These are phyloP conservation scores for Oreochromis aureus DNA, from an alignment of 2,113 vertebrate species.

Conservation along the genomic window DNA sequence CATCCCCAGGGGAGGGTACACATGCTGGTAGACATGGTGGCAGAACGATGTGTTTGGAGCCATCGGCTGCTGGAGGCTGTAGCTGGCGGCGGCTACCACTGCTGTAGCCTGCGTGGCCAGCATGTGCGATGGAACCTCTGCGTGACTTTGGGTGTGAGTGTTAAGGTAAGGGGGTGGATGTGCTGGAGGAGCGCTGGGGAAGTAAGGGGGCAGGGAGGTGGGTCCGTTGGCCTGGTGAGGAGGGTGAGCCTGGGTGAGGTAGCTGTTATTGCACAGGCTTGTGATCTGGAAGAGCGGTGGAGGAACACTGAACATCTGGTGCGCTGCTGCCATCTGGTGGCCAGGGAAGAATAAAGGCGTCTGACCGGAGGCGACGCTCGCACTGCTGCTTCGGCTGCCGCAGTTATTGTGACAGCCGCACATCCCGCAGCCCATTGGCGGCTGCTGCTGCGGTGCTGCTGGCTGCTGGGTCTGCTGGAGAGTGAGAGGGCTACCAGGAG, in stretches of 20 bases:
- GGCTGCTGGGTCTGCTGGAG: conserved; percentile 69
- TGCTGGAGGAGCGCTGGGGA: conserved; percentile 74
- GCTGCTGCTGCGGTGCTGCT: conserved; percentile 69
- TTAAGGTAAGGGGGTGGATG: conserved; percentile 75
- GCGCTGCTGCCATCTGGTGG: conserved; percentile 72
- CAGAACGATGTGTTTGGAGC: conserved; percentile 80
- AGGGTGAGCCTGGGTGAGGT: conserved; percentile 89
- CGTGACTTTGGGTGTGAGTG: conserved; percentile 63
- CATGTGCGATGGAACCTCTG: conserved; percentile 75
- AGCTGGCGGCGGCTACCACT: conserved; percentile 54
- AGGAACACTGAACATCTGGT: conserved; percentile 84
- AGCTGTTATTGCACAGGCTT: conserved; percentile 87
- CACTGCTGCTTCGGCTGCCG: conserved; percentile 53
- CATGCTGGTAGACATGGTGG: conserved; percentile 76
- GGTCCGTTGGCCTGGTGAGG: conserved; percentile 85
- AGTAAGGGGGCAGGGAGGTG: conserved; percentile 82
- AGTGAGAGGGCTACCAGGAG: conserved; percentile 38
- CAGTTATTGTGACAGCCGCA: conserved; percentile 91
- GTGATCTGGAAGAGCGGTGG: conserved; percentile 82
- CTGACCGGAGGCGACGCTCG: conserved; percentile 32
- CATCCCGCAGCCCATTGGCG: conserved; percentile 79
- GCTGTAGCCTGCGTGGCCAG: conserved; percentile 79
- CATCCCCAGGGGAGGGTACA: conserved; percentile 78
- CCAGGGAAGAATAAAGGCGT: conserved; percentile 79
- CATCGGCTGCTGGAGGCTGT: conserved; percentile 90